Conservation (phyloP, 2,888 invertebrate species). For the Aleiodes testaceus region DNA sequence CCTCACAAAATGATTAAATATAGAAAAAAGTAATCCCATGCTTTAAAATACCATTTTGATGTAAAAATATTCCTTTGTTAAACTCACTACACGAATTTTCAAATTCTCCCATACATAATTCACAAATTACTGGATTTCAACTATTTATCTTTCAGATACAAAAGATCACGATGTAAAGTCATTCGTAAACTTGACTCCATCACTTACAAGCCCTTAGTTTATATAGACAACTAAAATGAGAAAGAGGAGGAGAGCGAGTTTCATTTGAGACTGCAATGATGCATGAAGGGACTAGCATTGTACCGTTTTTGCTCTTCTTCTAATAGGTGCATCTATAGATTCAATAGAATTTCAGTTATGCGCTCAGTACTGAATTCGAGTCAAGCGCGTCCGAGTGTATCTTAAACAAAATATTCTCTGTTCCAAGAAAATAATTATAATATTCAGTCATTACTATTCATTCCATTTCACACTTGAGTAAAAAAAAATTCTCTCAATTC, state of each 20-base stretch:
- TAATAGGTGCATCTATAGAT: constrained; percentile 53
- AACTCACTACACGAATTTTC: too few relatives aligned
- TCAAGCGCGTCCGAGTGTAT: constrained; percentile 49
- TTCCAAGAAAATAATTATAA: constrained; percentile 46
- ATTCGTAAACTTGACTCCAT: background rate
- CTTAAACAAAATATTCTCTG: constrained; percentile 17
- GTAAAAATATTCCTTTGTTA: too few relatives aligned
- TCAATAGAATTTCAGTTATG: constrained; percentile 47
- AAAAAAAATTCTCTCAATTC: constrained; percentile 15
- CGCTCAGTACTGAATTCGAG: constrained; percentile 42
- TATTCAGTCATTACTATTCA: constrained; percentile 35
- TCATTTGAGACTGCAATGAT: constrained; percentile 68
- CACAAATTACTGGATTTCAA: background rate
- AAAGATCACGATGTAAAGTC: background rate
- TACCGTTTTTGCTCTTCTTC: constrained; percentile 55
- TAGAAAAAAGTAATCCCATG: background rate
- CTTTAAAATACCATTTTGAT: too few relatives aligned
- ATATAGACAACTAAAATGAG: constrained; percentile 61
- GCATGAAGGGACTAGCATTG: constrained; percentile 66
- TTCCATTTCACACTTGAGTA: constrained; percentile 59
- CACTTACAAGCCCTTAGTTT: constrained; percentile 59
- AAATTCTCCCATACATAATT: too few relatives aligned
- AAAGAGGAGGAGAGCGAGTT: constrained; percentile 61
- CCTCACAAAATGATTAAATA: too few relatives aligned
- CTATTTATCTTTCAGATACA: too few relatives aligned